These are phyloP conservation scores for Platalea minor DNA, from an alignment of 2,797 vertebrate species.

Conservation along the genomic window DNA sequence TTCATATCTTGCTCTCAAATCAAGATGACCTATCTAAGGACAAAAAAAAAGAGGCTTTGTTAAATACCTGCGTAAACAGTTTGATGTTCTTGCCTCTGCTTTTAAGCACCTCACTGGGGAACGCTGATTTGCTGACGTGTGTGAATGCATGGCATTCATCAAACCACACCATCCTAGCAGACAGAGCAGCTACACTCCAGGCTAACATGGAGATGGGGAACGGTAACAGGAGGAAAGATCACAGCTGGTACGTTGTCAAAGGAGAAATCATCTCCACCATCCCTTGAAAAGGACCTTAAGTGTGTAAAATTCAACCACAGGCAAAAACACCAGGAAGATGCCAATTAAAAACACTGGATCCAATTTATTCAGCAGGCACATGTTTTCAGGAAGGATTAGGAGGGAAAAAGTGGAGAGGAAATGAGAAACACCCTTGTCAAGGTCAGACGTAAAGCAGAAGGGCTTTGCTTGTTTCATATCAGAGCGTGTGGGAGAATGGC, in stretches of 20 bases:
- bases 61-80: neutral
- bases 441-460: slow-evolving; percentile 56
- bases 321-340: neutral
- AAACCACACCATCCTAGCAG: neutral
- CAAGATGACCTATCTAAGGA: neutral
- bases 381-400: slow-evolving; percentile 53
- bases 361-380: slow-evolving; percentile 30
- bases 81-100: neutral
- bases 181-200: neutral
- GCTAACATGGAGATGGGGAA: fast-evolving
- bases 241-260: fast-evolving
- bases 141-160: neutral
- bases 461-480: slow-evolving; percentile 32
- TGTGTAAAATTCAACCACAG: neutral
- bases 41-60: neutral
- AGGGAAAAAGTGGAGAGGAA: slow-evolving; percentile 41
- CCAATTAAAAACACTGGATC: slow-evolving; percentile 25
- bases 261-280: neutral
- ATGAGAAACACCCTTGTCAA: slow-evolving; percentile 61
- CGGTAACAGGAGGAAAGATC: neutral
- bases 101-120: neutral
- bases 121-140: neutral
- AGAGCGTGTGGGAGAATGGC: neutral
- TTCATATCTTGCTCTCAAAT: neutral
- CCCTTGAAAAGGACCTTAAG: neutral